Evolutionary conservation across 2,797 vertebrate genomes (phyloP).

Genomic region (Anguilla megastoma): DNA sequence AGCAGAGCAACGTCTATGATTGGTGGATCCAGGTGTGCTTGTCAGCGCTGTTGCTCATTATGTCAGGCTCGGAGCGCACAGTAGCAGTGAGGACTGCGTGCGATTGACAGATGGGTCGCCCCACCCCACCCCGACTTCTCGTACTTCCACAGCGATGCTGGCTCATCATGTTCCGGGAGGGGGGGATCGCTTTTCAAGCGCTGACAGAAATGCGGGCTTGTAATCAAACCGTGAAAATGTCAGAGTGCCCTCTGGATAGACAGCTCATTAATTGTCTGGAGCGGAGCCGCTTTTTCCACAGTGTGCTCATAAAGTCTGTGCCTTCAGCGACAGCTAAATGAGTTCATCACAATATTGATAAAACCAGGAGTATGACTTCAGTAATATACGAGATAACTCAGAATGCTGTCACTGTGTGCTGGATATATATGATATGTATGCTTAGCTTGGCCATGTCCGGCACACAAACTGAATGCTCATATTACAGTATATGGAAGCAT

Average conservation of each 20-base stretch:
- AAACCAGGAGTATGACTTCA: not conserved
- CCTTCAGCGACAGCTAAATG: not conserved
- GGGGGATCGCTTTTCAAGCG: not conserved
- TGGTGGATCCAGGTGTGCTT: not conserved
- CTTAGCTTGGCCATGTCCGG: not conserved
- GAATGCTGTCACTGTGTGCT: not conserved
- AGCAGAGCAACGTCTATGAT: not conserved
- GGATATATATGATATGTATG: not conserved
- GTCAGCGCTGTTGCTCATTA: not conserved
- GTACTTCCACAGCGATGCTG: not conserved
- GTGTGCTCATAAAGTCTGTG: not conserved
- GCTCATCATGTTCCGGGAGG: not conserved
- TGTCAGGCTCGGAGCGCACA: not conserved
- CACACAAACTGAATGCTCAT: not conserved
- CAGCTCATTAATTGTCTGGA: not conserved
- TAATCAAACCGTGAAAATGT: constrained; percentile 11
- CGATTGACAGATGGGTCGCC: not conserved
- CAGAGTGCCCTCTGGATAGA: not conserved
- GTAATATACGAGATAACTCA: not conserved
- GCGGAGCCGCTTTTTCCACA: not conserved
- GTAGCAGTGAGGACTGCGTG: not conserved
- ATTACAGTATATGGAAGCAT: not conserved
- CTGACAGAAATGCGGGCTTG: not conserved
- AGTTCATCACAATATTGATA: not conserved
- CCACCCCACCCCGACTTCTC: not conserved